phyloP scores from a whole-genome alignment of 2,797 vertebrate species.

The Tenualosa ilisha region DNA sequence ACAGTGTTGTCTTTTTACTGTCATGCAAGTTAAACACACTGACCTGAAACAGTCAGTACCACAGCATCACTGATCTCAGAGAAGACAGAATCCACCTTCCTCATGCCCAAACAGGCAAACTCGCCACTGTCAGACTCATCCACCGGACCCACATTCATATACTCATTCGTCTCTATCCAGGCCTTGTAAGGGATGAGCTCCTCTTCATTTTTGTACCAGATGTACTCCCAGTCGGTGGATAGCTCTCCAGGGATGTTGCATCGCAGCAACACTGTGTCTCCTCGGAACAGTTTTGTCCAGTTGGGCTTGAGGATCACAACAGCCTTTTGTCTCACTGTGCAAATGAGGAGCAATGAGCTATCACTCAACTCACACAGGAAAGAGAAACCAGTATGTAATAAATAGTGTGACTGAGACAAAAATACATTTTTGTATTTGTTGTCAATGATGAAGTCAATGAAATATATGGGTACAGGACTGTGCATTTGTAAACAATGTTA shows the following conservation, averaged over 20 bases:
- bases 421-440: neutral
- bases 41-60: conserved; percentile 32
- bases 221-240: conserved; percentile 47
- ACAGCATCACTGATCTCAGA: conserved; percentile 26
- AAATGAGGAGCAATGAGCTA: neutral
- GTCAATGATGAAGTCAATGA: neutral
- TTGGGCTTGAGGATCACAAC: conserved; percentile 38
- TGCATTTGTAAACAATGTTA: too few species aligned
- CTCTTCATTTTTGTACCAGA: conserved; percentile 35
- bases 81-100: neutral
- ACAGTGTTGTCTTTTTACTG: neutral
- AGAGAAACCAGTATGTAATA: neutral
- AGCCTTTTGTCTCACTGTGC: conserved; percentile 11
- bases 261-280: conserved; percentile 45
- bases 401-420: neutral
- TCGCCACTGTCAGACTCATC: fast-evolving
- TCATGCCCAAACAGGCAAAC: conserved; percentile 47
- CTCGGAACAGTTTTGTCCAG: neutral
- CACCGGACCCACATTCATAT: neutral
- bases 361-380: neutral
- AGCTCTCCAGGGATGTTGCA: conserved; percentile 42
- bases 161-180: neutral
- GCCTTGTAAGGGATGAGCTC: neutral
- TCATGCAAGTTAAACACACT: neutral
- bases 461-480: neutral